Conservation (phyloP, 1,140 invertebrate species). For the Camponotus vicinus region DNA sequence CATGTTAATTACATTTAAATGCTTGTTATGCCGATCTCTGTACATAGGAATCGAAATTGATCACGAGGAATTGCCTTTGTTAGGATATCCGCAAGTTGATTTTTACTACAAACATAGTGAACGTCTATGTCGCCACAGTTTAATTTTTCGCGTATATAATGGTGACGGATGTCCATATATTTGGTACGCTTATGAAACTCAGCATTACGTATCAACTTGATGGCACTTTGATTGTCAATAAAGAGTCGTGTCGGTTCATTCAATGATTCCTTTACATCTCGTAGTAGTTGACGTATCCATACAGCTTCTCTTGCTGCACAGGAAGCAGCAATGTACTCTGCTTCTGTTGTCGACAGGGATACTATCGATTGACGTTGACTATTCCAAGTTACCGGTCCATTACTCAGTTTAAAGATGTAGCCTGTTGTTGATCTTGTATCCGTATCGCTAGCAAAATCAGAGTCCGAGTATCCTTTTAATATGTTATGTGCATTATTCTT, state of each 20-base stretch:
- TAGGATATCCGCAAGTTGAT: slow-evolving; percentile 66
- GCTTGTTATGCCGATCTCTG: no score
- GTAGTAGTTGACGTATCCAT: slow-evolving; percentile 47
- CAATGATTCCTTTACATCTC: slow-evolving; percentile 2
- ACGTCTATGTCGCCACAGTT: slow-evolving; percentile 60
- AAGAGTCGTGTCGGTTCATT: slow-evolving; percentile 40
- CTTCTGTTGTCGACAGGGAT: background rate
- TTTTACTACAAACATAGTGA: slow-evolving; percentile 56
- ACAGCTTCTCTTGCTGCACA: slow-evolving; percentile 44
- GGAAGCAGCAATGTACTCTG: slow-evolving; percentile 59
- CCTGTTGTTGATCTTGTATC: background rate
- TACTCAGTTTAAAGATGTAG: background rate
- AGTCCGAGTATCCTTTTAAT: slow-evolving; percentile 56
- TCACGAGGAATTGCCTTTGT: slow-evolving; percentile 54
- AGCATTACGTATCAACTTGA: slow-evolving; percentile 79
- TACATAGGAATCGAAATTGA: background rate
- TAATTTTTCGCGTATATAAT: slow-evolving; percentile 77
- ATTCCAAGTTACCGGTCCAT: background rate
- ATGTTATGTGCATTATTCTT: slow-evolving; percentile 18
- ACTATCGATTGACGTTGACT: background rate
- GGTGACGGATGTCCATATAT: slow-evolving; percentile 79
- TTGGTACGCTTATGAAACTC: slow-evolving; percentile 76
- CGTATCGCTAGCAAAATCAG: slow-evolving; percentile 52
- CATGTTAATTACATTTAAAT: no score
- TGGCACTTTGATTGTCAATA: slow-evolving; percentile 78